Evolutionary conservation across 2,888 invertebrate genomes (phyloP).

Genomic region (Brenthis ino): DNA sequence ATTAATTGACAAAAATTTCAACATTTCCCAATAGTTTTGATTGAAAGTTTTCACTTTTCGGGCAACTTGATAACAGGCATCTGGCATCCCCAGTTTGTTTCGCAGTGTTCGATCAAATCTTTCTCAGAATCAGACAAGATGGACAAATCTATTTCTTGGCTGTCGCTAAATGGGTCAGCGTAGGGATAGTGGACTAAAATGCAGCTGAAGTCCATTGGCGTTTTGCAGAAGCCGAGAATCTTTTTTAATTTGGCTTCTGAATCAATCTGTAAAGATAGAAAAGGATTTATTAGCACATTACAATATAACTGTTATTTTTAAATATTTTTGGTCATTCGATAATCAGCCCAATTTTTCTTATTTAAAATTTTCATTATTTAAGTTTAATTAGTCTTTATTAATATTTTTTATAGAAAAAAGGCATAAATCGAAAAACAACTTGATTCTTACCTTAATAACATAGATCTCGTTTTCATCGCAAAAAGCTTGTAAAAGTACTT

Average conservation of each 20-base stretch:
- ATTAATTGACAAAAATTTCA: constrained; percentile 34
- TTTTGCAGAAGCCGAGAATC: constrained; percentile 69
- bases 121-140: constrained; percentile 83
- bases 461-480: constrained; percentile 91
- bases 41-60: constrained; percentile 76
- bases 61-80: constrained; percentile 86
- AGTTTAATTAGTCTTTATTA: too few relatives aligned
- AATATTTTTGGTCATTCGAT: too few relatives aligned
- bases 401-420: too few relatives aligned
- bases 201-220: constrained; percentile 78
- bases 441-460: constrained; percentile 85
- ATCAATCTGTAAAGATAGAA: constrained; percentile 70
- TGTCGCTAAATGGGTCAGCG: constrained; percentile 73
- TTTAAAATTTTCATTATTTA: too few relatives aligned
- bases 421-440: background rate
- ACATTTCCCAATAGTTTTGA: constrained; percentile 26
- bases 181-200: constrained; percentile 80
- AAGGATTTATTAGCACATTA: constrained; percentile 5
- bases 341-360: too few relatives aligned
- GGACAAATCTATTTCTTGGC: constrained; percentile 69
- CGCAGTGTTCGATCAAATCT: constrained; percentile 85
- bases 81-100: constrained; percentile 84
- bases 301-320: background rate
- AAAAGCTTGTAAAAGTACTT: constrained; percentile 89
- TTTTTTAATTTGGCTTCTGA: constrained; percentile 79